Percentiles rank a stretch among this genome's conserved stretches.
phyloP scores from a whole-genome alignment of 1,140 invertebrate genomes.

The Bombus balteatus region DNA sequence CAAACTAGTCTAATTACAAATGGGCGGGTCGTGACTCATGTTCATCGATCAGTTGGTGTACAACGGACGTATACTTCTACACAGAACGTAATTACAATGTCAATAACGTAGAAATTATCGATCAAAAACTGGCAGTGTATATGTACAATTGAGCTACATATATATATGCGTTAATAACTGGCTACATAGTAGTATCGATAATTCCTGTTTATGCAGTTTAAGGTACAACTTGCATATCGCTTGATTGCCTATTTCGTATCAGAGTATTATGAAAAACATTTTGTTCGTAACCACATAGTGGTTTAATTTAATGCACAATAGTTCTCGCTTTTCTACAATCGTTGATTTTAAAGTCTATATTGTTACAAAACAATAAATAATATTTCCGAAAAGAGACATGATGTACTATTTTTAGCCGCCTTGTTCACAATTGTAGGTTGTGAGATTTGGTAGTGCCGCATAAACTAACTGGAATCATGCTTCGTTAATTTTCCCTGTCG shows the following conservation, averaged over 20 bases:
- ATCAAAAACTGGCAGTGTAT: slow-evolving; percentile 28
- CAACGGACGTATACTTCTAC: slow-evolving; percentile 40
- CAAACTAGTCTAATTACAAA: slow-evolving; percentile 55
- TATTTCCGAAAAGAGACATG: neutral
- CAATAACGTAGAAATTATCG: slow-evolving; percentile 25
- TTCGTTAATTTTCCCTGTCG: neutral
- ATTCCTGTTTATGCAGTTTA: slow-evolving; percentile 11
- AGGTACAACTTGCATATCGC: slow-evolving; percentile 1
- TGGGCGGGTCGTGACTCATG: slow-evolving; percentile 17
- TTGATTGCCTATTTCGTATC: neutral
- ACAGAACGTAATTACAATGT: slow-evolving; percentile 41
- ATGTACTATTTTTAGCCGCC: neutral
- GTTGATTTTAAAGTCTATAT: slow-evolving; percentile 55
- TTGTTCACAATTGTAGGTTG: neutral
- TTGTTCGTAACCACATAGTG: slow-evolving; percentile 34
- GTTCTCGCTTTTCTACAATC: slow-evolving; percentile 36
- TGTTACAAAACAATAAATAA: slow-evolving; percentile 37
- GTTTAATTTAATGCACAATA: slow-evolving; percentile 51
- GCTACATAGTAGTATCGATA: slow-evolving; percentile 1
- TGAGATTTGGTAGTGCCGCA: neutral
- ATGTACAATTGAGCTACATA: slow-evolving; percentile 35
- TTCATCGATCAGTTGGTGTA: slow-evolving; percentile 42
- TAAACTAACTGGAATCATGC: neutral
- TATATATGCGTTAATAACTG: slow-evolving; percentile 40
- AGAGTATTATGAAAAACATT: slow-evolving; percentile 18